These are phyloP conservation scores for Strigamia crassipes DNA, from an alignment of 2,888 invertebrate genomes.

Conservation along the genomic window DNA sequence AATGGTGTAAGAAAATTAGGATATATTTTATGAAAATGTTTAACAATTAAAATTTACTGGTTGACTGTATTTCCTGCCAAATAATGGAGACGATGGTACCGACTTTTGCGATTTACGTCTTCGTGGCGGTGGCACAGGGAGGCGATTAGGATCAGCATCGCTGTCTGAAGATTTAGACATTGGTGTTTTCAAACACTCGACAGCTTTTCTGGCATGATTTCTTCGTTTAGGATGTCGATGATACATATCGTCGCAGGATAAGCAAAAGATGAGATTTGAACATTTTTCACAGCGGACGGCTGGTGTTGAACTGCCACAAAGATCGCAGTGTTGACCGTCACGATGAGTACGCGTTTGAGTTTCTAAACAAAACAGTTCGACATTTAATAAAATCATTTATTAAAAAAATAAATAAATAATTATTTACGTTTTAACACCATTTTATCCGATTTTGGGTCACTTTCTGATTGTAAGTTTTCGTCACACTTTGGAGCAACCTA, in stretches of 20 bases:
- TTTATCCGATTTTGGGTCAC: neutral
- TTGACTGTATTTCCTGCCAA: slow-evolving; percentile 46
- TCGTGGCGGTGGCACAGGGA: slow-evolving; percentile 56
- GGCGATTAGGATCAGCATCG: slow-evolving; percentile 50
- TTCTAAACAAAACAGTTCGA: neutral
- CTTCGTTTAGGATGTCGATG: slow-evolving; percentile 88
- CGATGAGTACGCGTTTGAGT: slow-evolving; percentile 50
- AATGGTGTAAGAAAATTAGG: neutral
- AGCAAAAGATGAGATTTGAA: slow-evolving; percentile 80
- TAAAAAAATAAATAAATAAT: neutral
- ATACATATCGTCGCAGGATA: slow-evolving; percentile 92
- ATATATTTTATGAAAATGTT: neutral
- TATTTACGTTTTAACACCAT: slow-evolving; percentile 2
- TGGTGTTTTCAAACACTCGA: slow-evolving; percentile 48
- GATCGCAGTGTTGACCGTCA: slow-evolving; percentile 73
- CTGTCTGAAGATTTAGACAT: slow-evolving; percentile 50
- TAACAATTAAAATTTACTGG: slow-evolving; percentile 29
- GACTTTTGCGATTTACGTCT: slow-evolving; percentile 53
- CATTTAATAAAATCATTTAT: neutral
- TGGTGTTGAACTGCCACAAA: slow-evolving; percentile 82
- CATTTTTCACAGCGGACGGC: slow-evolving; percentile 83
- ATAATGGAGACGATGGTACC: slow-evolving; percentile 46
- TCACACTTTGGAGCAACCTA: neutral
- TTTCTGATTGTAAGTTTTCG: neutral
- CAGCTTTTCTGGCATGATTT: slow-evolving; percentile 74